These are phyloP conservation scores for Phortica okadai DNA, from an alignment of 2,888 invertebrate species.

Conservation along the genomic window DNA sequence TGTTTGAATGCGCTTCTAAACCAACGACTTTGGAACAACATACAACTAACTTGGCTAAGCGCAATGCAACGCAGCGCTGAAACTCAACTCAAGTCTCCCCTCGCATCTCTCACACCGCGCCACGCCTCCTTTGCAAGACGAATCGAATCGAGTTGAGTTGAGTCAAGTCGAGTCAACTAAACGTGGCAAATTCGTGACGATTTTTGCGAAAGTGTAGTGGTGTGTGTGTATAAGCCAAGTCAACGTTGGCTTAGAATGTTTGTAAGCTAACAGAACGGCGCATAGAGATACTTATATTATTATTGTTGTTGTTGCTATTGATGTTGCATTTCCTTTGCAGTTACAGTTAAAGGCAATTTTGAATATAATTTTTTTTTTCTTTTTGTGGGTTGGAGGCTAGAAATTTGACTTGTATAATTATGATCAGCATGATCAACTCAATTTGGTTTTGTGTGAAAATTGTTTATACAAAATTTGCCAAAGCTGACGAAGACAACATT, in stretches of 20 bases:
- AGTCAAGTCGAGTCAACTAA: constrained; percentile 5
- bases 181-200: constrained; percentile 24
- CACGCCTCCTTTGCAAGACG: constrained; percentile 54
- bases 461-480: no score
- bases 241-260: neutral
- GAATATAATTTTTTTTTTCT: neutral
- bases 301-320: neutral
- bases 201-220: constrained; percentile 8
- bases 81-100: neutral
- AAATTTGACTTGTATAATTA: constrained; percentile 3
- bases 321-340: neutral
- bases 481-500: no score
- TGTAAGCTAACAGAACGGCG: neutral
- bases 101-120: neutral
- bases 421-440: neutral
- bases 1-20: constrained; percentile 65
- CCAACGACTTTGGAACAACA: constrained; percentile 10
- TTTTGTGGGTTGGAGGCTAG: constrained; percentile 1
- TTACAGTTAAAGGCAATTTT: constrained; percentile 5
- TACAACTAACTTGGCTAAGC: constrained; percentile 14
- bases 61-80: neutral
- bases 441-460: neutral
- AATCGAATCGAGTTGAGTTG: constrained; percentile 46
- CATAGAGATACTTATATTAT: neutral
- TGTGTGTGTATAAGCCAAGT: neutral